Conservation (phyloP, 2,113 vertebrate species). For the Acanthisitta chloris region DNA sequence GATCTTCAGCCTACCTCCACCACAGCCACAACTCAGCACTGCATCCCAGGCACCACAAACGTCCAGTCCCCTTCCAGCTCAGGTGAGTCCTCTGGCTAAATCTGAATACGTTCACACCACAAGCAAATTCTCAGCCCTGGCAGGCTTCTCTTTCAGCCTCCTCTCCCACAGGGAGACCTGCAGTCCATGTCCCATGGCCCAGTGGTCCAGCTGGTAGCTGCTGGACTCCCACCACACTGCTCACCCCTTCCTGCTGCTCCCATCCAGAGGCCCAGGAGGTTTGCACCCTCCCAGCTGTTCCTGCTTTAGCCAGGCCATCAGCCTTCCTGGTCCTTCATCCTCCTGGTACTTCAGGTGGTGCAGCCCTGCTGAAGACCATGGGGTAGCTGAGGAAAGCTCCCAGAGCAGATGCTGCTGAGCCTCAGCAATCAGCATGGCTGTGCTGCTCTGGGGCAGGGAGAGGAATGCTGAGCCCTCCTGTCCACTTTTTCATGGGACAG, state of each 20-base stretch:
- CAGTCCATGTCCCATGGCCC: too few species aligned
- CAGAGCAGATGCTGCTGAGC: not conserved
- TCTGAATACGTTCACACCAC: accelerated
- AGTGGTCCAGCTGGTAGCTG: not conserved
- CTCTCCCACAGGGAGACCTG: not conserved
- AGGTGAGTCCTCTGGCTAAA: not conserved
- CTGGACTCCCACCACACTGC: too few species aligned
- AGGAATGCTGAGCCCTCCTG: not conserved
- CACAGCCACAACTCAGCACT: slow-evolving; percentile 53
- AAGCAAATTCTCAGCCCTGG: not conserved
- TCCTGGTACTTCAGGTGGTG: not conserved
- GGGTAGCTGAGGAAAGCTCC: not conserved
- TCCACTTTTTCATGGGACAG: not conserved
- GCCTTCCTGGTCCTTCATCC: not conserved
- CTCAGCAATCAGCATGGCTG: accelerated
- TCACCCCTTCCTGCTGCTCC: not conserved
- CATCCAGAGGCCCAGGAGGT: not conserved
- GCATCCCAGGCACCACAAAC: slow-evolving; percentile 55
- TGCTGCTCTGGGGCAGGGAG: not conserved
- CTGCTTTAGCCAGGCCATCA: not conserved
- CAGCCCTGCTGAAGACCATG: not conserved
- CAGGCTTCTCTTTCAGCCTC: not conserved
- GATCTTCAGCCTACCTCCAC: slow-evolving; percentile 61
- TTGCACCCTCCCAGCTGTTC: accelerated
- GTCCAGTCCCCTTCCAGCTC: slow-evolving; percentile 68